Base-by-base conservation (phyloP, 2,888 invertebrate genomes). In the Sesia bembeciformis region DNA sequence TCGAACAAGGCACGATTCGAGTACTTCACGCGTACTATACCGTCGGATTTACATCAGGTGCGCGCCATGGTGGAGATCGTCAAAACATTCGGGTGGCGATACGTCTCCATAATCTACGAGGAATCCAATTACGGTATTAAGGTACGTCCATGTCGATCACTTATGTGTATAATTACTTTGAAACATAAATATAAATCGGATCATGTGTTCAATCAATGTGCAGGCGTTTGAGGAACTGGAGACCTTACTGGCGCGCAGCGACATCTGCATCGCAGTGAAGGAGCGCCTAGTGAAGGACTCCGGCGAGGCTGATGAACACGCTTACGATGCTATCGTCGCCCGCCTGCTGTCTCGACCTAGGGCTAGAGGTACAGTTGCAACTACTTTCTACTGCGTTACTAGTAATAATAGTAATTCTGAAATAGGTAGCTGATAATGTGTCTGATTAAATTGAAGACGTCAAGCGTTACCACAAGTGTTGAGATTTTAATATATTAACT, bases 221-320 rank as follows among this genome's bases (percentile, higher is more conserved):
- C 63, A 98, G 97, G 97, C 97, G 4, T 98, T 96, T 74, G 97
- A 97, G 77, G 97, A 97, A 72, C 87, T 98, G 60, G 97, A 98
- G 78, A 95, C 95, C 62, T 87, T 96, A 50, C 86, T 98, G 59
- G 93, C 94, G 5, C 92, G 93, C 60, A 91, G 95, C 78, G 93
- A 94, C 68, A 96, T 98, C 80, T 98, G 98, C 87, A 97, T 98
- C 65, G 98, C 98, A 5, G 93, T 96, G 53, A 97, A 97, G 74
- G 98, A 98, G 78, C 95, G 96, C 72, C 91, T 98, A 50, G 95
- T 96, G 55, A 98, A 98, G 81, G 98, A 98, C 84, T 98, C 97
- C 0, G 98, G 98, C 6, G 97, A 97, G 40, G 97, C 97, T 3
- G 94, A 94, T 68, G 96, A 96, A 72, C 92, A 91, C 53, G 95